Evolutionary conservation across 2,888 invertebrate genomes (phyloP), one percentile per base, ranked within the genome.

Genomic region (Octonoba sinensis): DNA sequence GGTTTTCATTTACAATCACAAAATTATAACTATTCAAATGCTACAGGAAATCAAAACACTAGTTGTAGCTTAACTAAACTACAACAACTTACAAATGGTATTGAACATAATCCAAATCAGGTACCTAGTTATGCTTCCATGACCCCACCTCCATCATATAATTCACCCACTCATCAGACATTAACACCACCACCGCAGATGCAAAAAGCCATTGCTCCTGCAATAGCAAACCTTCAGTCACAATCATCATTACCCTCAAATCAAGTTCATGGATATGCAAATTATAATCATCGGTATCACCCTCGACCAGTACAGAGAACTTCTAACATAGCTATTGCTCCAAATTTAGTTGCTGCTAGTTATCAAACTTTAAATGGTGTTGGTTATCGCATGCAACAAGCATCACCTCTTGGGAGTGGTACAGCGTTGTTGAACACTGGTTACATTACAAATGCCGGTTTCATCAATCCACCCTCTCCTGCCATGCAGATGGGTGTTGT

Each of bases 21-120:
- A 8, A 82, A 76, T 16, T 85, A 85, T 20, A 77, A 75, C 24
- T 85, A 83, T 27, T 67, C 83, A 11, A 77, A 74, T 49, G 75
- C 79, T 16, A 87, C 87, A 86, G 65, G 81, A 24, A 79, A 84
- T 22, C 85, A 86, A 64, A 87, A 87, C 73, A 86, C 88, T 84
- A 92, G 93, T 83, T 95, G 96, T 89, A 95, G 94, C 87, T 91
- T 97, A 67, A 94, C 96, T 81, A 96, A 96, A 89, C 91, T 97
- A 85, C 97, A 97, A 89, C 97, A 97, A 89, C 91, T 97, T 88
- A 96, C 97, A 0, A 96, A 96, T 88, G 95, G 95, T 88, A 90
- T 94, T 75, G 93, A 94, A 85, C 88, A 89, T 59, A 91, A 92
- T 89, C 90, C 87, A 57, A 87, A 92, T 71, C 92, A 92, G 0